These are phyloP conservation scores for Bombus turneri DNA, from an alignment of 1,140 invertebrate genomes.

Conservation along the genomic window DNA sequence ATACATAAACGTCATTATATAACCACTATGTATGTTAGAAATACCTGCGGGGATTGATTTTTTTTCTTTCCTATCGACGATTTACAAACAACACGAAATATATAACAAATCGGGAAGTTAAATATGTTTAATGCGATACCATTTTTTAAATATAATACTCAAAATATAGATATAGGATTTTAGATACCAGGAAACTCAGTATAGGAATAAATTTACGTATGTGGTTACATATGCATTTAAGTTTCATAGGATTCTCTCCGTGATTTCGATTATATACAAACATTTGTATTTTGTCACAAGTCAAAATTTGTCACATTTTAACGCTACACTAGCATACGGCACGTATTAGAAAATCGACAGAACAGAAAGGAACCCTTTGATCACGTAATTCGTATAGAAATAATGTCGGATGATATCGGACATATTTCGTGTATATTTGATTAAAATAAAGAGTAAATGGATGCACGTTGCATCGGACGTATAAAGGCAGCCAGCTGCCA, in stretches of 20 bases:
- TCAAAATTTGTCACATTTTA: slow-evolving; percentile 6
- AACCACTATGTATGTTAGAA: slow-evolving; percentile 6
- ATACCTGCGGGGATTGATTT: not conserved
- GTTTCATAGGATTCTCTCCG: not conserved
- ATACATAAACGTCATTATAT: slow-evolving; percentile 20
- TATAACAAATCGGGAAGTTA: not conserved
- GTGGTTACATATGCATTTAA: not conserved
- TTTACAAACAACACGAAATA: slow-evolving; percentile 4
- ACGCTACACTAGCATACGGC: not conserved
- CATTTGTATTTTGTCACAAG: slow-evolving; percentile 9
- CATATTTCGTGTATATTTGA: slow-evolving; percentile 39
- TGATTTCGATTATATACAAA: not conserved
- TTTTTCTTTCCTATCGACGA: not conserved
- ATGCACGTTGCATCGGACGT: slow-evolving; percentile 38
- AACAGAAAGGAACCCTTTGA: not conserved
- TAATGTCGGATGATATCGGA: not conserved
- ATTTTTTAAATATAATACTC: not conserved
- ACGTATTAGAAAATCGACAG: not conserved
- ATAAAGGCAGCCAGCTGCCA: slow-evolving; percentile 61
- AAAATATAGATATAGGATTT: not conserved
- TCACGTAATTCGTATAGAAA: slow-evolving; percentile 8
- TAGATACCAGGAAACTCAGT: not conserved
- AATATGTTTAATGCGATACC: no score
- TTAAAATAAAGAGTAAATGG: slow-evolving; percentile 36
- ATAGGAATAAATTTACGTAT: not conserved